phyloP scores from a whole-genome alignment of 2,113 vertebrate species.

The Mugil cephalus region DNA sequence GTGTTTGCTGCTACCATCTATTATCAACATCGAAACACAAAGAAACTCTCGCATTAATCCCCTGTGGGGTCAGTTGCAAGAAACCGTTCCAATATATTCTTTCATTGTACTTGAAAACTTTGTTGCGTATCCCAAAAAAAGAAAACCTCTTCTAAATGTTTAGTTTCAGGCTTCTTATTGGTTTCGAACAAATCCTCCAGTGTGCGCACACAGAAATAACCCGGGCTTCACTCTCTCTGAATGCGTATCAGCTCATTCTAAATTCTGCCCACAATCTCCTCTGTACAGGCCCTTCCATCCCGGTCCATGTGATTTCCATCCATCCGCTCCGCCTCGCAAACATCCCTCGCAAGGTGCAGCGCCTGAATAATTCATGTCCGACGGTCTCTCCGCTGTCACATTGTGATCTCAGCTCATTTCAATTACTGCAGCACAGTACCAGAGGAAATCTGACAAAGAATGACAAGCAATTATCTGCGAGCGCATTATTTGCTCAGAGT shows the following conservation, averaged over 20 bases:
- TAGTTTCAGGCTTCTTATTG: not conserved
- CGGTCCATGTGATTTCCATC: conserved; percentile 58
- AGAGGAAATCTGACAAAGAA: conserved; percentile 61
- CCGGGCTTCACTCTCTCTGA: conserved; percentile 24
- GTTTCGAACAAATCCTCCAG: conserved; percentile 10
- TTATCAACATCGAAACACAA: not conserved
- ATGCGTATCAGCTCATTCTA: conserved; percentile 47
- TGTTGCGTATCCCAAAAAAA: not conserved
- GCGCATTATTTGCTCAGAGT: conserved; percentile 43
- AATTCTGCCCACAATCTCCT: conserved; percentile 54
- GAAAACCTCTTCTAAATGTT: no score
- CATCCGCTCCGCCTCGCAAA: conserved; percentile 46
- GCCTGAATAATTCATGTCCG: conserved; percentile 69
- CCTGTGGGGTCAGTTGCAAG: not conserved
- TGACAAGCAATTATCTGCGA: conserved; percentile 63
- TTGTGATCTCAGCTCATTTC: conserved; percentile 70
- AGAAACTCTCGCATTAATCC: no score
- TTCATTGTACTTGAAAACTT: not conserved
- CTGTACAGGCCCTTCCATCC: conserved; percentile 44
- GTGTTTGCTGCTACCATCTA: no score
- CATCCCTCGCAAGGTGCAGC: conserved; percentile 48
- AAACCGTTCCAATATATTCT: not conserved
- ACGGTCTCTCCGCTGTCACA: conserved; percentile 47
- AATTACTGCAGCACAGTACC: conserved; percentile 52
- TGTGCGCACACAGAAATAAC: conserved; percentile 15